These are phyloP conservation scores for Arothron firmamentum DNA, from an alignment of 2,113 vertebrate species.

Conservation along the genomic window DNA sequence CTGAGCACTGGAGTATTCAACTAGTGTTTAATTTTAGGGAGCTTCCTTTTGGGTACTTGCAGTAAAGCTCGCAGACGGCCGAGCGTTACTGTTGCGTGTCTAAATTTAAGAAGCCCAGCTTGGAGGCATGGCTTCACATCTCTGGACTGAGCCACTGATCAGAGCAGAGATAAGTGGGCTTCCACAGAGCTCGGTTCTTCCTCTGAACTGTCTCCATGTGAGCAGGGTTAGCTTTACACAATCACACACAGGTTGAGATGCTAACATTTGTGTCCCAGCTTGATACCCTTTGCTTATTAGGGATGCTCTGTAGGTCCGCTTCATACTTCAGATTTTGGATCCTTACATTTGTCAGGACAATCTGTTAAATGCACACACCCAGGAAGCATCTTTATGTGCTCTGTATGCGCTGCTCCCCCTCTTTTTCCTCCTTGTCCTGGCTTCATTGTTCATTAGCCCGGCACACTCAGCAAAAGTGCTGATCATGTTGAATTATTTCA, in stretches of 20 bases:
- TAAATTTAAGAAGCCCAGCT: slow-evolving; percentile 63
- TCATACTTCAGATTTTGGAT: too few species aligned
- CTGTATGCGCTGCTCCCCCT: not conserved
- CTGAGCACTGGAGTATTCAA: slow-evolving; percentile 53
- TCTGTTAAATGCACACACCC: too few species aligned
- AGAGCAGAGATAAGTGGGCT: not conserved
- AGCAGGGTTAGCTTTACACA: not conserved
- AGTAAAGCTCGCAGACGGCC: slow-evolving; percentile 46
- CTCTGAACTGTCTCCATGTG: not conserved
- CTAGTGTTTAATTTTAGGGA: slow-evolving; percentile 78
- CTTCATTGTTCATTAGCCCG: slow-evolving; percentile 1
- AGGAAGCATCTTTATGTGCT: not conserved
- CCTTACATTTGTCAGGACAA: too few species aligned
- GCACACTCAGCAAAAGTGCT: slow-evolving; percentile 22
- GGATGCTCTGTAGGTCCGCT: too few species aligned
- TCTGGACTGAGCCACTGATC: slow-evolving; percentile 18
- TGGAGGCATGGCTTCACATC: slow-evolving; percentile 41
- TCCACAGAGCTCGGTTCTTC: slow-evolving; percentile 2
- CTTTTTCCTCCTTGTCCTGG: not conserved
- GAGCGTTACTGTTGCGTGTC: slow-evolving; percentile 44
- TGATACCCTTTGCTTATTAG: too few species aligned
- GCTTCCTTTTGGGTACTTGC: slow-evolving; percentile 49
- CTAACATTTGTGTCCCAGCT: too few species aligned
- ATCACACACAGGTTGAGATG: too few species aligned
- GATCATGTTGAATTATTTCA: slow-evolving; percentile 19